These are phyloP conservation scores for Poecilia gillii DNA, from an alignment of 2,797 vertebrate genomes.

Conservation along the genomic window DNA sequence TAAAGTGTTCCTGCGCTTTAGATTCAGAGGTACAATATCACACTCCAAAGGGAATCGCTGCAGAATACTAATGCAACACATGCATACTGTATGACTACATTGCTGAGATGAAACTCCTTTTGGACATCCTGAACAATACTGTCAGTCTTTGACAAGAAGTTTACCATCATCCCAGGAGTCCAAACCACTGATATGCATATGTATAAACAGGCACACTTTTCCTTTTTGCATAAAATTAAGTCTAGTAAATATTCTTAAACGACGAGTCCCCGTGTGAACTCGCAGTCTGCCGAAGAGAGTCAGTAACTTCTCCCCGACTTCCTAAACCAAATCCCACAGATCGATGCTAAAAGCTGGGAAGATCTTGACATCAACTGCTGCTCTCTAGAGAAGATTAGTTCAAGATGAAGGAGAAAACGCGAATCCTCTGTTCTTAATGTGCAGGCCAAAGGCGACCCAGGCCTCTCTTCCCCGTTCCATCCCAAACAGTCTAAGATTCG, in stretches of 20 bases:
- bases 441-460: slow-evolving; percentile 55
- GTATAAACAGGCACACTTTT: slow-evolving; percentile 57
- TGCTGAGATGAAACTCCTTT: slow-evolving; percentile 52
- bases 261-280: slow-evolving; percentile 60
- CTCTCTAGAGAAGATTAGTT: slow-evolving; percentile 74
- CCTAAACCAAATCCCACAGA: slow-evolving; percentile 69
- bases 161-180: slow-evolving; percentile 46
- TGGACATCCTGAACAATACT: slow-evolving; percentile 39
- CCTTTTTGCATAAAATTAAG: slow-evolving; percentile 58
- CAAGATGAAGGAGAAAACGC: slow-evolving; percentile 63
- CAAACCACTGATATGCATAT: slow-evolving; percentile 35
- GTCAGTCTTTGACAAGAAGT: slow-evolving; percentile 57
- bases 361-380: slow-evolving; percentile 66
- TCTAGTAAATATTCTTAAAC: slow-evolving; percentile 62
- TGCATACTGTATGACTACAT: slow-evolving; percentile 29
- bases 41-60: slow-evolving; percentile 40
- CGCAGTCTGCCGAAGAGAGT: slow-evolving; percentile 36
- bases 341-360: slow-evolving; percentile 70
- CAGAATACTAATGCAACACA: slow-evolving; percentile 52
- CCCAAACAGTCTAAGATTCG: slow-evolving; percentile 61
- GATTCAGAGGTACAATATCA: slow-evolving; percentile 27
- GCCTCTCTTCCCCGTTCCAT: slow-evolving; percentile 44
- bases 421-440: slow-evolving; percentile 38
- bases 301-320: slow-evolving; percentile 67
- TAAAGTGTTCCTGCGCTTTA: slow-evolving; percentile 49